These are phyloP conservation scores for Philantomba maxwellii DNA, from an alignment of 2,113 vertebrate genomes.

Conservation along the genomic window DNA sequence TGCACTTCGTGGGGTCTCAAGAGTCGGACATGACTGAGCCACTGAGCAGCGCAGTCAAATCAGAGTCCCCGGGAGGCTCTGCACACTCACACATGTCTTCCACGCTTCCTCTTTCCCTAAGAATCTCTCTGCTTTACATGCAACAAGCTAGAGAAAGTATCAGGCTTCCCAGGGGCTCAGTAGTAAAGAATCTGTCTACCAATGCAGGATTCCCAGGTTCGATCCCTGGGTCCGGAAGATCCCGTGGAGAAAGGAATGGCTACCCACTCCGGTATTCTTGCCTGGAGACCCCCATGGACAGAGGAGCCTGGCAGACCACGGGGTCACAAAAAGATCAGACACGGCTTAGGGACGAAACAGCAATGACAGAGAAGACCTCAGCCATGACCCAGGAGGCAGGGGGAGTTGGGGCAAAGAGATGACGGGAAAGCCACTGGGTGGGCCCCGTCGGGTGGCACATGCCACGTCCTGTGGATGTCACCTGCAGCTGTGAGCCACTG, in stretches of 20 bases:
- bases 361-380: neutral
- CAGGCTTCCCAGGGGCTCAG: neutral
- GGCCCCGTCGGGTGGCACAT: neutral
- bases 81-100: neutral
- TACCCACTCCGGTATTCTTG: neutral
- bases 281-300: neutral
- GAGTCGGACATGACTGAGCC: rapidly evolving
- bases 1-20: neutral
- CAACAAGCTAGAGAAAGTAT: neutral
- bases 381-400: neutral
- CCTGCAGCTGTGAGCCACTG: neutral
- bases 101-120: neutral
- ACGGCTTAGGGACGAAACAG: neutral
- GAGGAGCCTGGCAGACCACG: neutral
- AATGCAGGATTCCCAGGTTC: neutral
- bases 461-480: neutral
- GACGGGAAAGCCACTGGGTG: neutral
- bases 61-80: too few relatives aligned
- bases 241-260: neutral
- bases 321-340: neutral
- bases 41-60: neutral
- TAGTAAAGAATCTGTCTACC: neutral
- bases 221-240: neutral
- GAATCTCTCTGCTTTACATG: neutral
- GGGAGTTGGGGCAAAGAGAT: neutral